Percentiles rank a stretch among this genome's conserved stretches.
Conservation (phyloP, 2,113 vertebrate species). For the Pavo muticus region DNA sequence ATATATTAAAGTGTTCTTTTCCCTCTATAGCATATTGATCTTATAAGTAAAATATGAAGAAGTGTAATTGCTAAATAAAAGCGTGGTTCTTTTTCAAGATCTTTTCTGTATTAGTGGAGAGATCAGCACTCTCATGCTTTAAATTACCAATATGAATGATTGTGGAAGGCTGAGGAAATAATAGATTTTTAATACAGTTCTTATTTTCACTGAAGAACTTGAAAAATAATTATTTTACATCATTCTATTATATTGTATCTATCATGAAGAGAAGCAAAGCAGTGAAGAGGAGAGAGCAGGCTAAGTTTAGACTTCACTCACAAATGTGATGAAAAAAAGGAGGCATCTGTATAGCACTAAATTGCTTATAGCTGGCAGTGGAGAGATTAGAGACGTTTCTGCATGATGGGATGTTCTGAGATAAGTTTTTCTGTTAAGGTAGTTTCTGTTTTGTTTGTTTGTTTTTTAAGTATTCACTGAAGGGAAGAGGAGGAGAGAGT, state of each 20-base stretch:
- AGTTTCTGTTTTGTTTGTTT: neutral
- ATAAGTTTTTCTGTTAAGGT: neutral
- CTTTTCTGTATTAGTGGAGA: neutral
- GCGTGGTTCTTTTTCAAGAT: neutral
- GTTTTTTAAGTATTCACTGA: neutral
- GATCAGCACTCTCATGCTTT: neutral
- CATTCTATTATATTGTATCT: neutral
- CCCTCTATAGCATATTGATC: neutral
- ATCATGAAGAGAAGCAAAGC: neutral
- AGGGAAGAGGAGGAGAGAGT: neutral
- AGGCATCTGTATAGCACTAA: neutral
- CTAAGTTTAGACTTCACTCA: neutral
- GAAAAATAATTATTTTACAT: neutral
- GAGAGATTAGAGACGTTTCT: constrained; percentile 26
- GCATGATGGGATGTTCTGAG: neutral
- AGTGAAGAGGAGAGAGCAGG: neutral
- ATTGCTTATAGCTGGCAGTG: neutral
- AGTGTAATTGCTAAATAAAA: neutral
- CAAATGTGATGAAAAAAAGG: neutral
- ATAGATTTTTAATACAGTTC: neutral
- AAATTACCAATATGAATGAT: neutral
- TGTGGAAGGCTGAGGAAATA: neutral
- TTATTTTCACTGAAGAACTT: neutral
- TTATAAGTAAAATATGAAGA: neutral
- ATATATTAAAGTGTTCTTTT: neutral